Conservation (phyloP, 2,888 invertebrate genomes). For the Macaria liturata region DNA sequence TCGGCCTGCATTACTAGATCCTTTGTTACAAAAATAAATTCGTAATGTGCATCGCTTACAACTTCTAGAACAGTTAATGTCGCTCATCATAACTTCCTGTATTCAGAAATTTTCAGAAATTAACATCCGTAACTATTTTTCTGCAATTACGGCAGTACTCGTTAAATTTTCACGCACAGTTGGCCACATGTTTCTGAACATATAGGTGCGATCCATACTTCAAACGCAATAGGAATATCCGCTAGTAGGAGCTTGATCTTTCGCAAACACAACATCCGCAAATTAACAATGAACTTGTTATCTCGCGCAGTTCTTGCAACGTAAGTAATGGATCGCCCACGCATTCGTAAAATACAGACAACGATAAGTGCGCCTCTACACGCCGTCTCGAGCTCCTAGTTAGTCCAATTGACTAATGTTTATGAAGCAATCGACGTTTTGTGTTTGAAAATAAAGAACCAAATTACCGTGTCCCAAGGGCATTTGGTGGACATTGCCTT, state of each 20-base stretch:
- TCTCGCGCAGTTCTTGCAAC: slow-evolving; percentile 10
- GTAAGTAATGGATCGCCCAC: slow-evolving; percentile 24
- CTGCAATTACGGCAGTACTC: slow-evolving; percentile 35
- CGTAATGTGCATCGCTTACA: slow-evolving; percentile 1
- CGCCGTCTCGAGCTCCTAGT: slow-evolving; percentile 13
- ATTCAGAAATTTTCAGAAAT: background rate
- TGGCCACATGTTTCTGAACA: slow-evolving; percentile 53
- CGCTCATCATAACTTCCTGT: no score
- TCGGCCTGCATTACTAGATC: slow-evolving; percentile 52
- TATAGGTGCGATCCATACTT: slow-evolving; percentile 26
- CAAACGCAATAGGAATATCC: no score
- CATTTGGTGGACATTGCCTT: slow-evolving; percentile 37
- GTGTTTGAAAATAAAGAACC: slow-evolving; percentile 23
- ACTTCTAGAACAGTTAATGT: no score
- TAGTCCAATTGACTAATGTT: slow-evolving; percentile 21
- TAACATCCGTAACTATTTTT: slow-evolving; percentile 29
- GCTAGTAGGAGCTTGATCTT: slow-evolving; percentile 1
- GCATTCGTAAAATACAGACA: slow-evolving; percentile 7
- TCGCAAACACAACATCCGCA: slow-evolving; percentile 12
- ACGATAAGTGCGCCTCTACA: slow-evolving; percentile 1
- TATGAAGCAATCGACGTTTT: slow-evolving; percentile 30
- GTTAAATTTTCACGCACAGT: slow-evolving; percentile 61
- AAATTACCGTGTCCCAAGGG: slow-evolving; percentile 29
- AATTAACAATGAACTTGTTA: slow-evolving; percentile 11
- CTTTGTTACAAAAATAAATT: slow-evolving; percentile 30